phyloP scores from a whole-genome alignment of 2,797 vertebrate genomes.

The Chanos chanos region DNA sequence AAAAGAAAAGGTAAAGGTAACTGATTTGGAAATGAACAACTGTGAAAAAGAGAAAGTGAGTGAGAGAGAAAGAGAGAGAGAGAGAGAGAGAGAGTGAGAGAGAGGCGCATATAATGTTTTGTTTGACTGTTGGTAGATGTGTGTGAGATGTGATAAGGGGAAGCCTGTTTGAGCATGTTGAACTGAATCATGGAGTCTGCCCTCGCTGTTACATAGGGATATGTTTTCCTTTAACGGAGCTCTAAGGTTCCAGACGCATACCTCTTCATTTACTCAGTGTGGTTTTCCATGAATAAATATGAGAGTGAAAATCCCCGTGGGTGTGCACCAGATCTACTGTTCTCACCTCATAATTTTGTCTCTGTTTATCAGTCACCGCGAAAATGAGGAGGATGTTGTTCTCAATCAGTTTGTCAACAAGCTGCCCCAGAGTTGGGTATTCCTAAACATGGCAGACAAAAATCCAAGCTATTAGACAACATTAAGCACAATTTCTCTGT shows the following conservation, averaged over 20 bases:
- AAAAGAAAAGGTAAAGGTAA: slow-evolving; percentile 8
- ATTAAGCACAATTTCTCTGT: not conserved
- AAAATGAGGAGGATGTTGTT: slow-evolving; percentile 97
- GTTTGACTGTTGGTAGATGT: slow-evolving; percentile 7
- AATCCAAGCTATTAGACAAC: too few species aligned
- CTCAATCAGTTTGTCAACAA: slow-evolving; percentile 93
- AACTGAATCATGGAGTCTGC: slow-evolving; percentile 41
- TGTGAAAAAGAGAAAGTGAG: not conserved
- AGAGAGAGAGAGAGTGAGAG: not conserved
- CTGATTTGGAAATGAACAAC: not conserved
- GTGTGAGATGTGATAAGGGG: slow-evolving; percentile 4
- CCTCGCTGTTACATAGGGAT: slow-evolving; percentile 30
- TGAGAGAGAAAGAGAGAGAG: slow-evolving; percentile 2
- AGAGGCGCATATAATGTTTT: slow-evolving; percentile 16
- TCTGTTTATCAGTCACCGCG: slow-evolving; percentile 84
- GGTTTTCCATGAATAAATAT: slow-evolving; percentile 2
- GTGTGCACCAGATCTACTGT: slow-evolving; percentile 8
- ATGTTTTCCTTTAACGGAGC: slow-evolving; percentile 1
- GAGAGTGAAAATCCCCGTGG: slow-evolving; percentile 5
- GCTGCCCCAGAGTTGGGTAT: slow-evolving; percentile 92
- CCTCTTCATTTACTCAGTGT: not conserved
- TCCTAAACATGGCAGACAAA: slow-evolving; percentile 68
- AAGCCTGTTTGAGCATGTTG: slow-evolving; percentile 59
- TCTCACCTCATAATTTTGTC: slow-evolving; percentile 84
- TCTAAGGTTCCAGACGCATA: slow-evolving; percentile 3